Percentiles rank a stretch among this genome's conserved stretches.
phyloP scores from a whole-genome alignment of 92 coral and sea anemone species.

The Palythoa heliodiscus region DNA sequence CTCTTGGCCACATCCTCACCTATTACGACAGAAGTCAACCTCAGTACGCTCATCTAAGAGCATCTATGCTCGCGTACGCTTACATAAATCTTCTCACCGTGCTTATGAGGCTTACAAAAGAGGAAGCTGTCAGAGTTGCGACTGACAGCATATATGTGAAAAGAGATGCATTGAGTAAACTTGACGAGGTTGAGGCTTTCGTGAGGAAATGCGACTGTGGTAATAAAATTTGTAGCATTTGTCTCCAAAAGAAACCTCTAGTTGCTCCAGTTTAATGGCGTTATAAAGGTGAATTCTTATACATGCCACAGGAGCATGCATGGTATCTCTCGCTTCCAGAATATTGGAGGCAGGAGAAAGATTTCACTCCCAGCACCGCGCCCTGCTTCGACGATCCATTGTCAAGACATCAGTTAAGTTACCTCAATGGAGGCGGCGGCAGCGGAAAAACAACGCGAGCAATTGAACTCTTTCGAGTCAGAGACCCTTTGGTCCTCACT shows the following conservation, averaged over 20 bases:
- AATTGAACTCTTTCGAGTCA: no score
- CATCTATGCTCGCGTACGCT: no score
- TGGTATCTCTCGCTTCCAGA: not conserved
- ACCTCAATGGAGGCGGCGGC: conserved; percentile 41
- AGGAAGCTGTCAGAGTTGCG: conserved; percentile 35
- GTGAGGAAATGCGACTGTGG: not conserved
- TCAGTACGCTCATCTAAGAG: no score
- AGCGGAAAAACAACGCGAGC: conserved; percentile 28
- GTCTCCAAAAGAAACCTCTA: no score
- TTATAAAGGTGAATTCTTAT: not conserved
- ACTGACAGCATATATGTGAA: conserved; percentile 6
- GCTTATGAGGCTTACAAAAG: not conserved
- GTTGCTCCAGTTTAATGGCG: not conserved
- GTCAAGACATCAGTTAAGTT: conserved; percentile 1
- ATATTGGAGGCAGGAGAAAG: no score
- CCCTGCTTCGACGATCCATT: no score
- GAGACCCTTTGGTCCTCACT: not conserved
- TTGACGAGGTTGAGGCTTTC: not conserved
- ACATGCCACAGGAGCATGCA: not conserved
- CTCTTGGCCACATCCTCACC: no score
- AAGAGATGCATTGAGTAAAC: not conserved
- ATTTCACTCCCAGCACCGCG: not conserved
- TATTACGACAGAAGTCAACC: no score
- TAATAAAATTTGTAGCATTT: no score
- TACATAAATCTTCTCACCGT: not conserved